Base-by-base conservation (phyloP, 2,113 vertebrate genomes). In the Chunga burmeisteri region DNA sequence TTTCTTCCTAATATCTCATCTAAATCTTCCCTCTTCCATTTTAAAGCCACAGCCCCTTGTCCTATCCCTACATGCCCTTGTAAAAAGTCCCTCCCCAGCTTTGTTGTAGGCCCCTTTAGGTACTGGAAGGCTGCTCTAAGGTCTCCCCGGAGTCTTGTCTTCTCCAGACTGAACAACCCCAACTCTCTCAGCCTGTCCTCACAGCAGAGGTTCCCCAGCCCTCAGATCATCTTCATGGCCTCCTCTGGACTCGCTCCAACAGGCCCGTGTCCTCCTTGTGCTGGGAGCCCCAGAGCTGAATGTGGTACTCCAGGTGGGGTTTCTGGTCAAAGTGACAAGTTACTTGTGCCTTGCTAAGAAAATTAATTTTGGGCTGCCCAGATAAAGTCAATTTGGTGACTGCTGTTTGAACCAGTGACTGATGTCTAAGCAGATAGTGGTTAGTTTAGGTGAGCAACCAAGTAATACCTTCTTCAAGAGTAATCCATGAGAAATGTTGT, bases 401-500 rank as follows among this genome's bases (percentile, higher is more conserved):
- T 72, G 46, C n/a, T 72, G 17, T 94, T 47, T 66, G 58, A 90
- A 66, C 15, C 34, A 83, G 66, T 52, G 53, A 61, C 14, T 50
- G 42, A 61, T 42, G 13, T 38, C 42, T 72, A 83, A 63, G 44
- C 36, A 75, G 44, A 56, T 0, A 65, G 65, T 2, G 34, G 56
- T 75, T 52, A 59, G 29, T 23, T 75, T 25, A 73, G 50, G 58
- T 42, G 72, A 84, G 70, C 32, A 80, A 53, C 10, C 44, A 91
- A 72, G 71, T 25, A n/a, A 59, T 97, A 99, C 99, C 99, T 99
- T 99, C 94, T 99, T 99, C 47, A 99, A 98, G 95, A 99, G 99
- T 95, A 99, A 98, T 85, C 99, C 99, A 0, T 99, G 99, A 49
- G 99, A 99, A 97, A 99, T 99, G 97, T 99, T 99, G 98, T 99